These are phyloP conservation scores for Ophion costatus DNA, from an alignment of 2,888 invertebrate genomes.

Conservation along the genomic window DNA sequence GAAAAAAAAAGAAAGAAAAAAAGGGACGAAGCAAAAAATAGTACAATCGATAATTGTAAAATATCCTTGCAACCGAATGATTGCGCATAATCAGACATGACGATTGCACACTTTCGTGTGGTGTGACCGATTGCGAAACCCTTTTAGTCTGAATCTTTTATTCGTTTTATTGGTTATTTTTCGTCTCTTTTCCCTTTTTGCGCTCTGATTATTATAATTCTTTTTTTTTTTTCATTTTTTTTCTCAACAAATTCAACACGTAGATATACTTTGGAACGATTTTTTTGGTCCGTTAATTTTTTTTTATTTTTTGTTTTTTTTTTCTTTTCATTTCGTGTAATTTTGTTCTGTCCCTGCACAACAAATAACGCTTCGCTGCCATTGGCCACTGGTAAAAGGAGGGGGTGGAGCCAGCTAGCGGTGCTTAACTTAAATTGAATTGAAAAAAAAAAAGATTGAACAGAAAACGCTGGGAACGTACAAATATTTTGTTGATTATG, in stretches of 20 bases:
- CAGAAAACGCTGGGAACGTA: conserved; percentile 43
- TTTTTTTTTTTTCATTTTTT: background rate
- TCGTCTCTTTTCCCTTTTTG: conserved; percentile 16
- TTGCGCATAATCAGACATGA: conserved; percentile 21
- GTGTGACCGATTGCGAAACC: conserved; percentile 47
- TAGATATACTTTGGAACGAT: conserved; percentile 38
- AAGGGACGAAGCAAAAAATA: too few species aligned
- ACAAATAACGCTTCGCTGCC: conserved; percentile 80
- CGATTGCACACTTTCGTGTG: conserved; percentile 51
- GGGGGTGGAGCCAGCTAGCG: conserved; percentile 83
- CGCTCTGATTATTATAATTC: conserved; percentile 19
- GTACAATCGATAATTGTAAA: background rate
- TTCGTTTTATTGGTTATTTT: conserved; percentile 56
- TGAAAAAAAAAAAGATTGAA: conserved; percentile 42
- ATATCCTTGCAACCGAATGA: conserved; percentile 36
- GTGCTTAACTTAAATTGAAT: conserved; percentile 76
- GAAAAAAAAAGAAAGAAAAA: too few species aligned
- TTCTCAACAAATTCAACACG: conserved; percentile 36
- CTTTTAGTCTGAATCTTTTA: conserved; percentile 18
- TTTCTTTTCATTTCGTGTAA: conserved; percentile 44
- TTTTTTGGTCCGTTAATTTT: conserved; percentile 24
- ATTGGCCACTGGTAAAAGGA: conserved; percentile 83
- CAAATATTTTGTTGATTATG: conserved; percentile 24
- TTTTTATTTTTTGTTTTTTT: conserved; percentile 59
- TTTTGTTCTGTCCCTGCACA: conserved; percentile 68